Percentiles rank a stretch among this genome's conserved stretches.
Conservation (phyloP, 2,113 vertebrate species). For the Madoqua kirkii region DNA sequence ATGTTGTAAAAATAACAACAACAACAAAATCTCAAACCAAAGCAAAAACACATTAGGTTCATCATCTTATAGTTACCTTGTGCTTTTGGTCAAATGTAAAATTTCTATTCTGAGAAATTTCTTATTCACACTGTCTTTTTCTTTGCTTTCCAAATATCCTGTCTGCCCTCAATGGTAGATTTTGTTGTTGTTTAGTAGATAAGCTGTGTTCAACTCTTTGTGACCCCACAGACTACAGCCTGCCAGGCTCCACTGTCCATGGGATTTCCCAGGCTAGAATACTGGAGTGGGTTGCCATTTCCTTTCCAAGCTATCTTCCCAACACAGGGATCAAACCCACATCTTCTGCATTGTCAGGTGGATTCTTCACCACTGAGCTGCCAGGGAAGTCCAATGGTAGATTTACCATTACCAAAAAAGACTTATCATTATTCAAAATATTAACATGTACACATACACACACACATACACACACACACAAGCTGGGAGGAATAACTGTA, state of each 20-base stretch:
- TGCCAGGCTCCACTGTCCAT: neutral
- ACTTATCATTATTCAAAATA: neutral
- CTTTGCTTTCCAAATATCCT: neutral
- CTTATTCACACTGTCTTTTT: neutral
- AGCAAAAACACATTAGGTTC: neutral
- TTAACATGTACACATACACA: neutral
- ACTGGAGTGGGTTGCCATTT: neutral
- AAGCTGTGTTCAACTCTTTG: neutral
- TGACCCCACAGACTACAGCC: neutral
- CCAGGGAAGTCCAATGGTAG: neutral
- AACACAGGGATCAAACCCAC: neutral
- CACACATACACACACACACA: neutral
- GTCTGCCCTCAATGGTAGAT: neutral
- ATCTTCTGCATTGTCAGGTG: neutral
- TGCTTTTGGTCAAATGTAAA: neutral
- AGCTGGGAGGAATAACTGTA: neutral
- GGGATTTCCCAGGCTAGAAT: neutral
- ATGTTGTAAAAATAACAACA: neutral
- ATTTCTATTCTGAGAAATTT: neutral
- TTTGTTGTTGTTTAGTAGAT: neutral
- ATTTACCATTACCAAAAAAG: neutral
- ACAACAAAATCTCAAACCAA: neutral
- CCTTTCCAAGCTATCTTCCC: neutral
- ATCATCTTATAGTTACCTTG: neutral
- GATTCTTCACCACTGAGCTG: neutral